These are phyloP conservation scores for Takifugu flavidus DNA, from an alignment of 2,113 vertebrate species.

Conservation along the genomic window DNA sequence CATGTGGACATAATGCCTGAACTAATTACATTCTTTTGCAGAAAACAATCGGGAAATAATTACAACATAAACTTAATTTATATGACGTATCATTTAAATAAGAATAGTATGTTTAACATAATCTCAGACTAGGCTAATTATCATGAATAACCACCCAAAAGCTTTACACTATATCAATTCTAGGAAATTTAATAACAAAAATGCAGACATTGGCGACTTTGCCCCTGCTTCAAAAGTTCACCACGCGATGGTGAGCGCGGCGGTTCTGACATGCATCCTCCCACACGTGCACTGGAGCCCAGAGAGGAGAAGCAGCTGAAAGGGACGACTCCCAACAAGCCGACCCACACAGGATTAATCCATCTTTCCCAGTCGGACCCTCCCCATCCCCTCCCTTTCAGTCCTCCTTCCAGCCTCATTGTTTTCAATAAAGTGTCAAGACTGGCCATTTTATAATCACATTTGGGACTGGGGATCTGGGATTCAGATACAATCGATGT, in stretches of 20 bases:
- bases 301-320: constrained; percentile 50
- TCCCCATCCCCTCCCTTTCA: constrained; percentile 47
- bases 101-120: neutral
- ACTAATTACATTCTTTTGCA: neutral
- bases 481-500: constrained; percentile 80
- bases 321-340: constrained; percentile 43
- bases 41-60: neutral
- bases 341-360: constrained; percentile 74
- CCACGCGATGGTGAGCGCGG: constrained; percentile 2
- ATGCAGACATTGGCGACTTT: neutral
- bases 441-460: constrained; percentile 76
- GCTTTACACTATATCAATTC: no score
- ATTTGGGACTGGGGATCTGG: constrained; percentile 76
- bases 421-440: constrained; percentile 82
- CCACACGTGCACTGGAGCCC: constrained; percentile 18
- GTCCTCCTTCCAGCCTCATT: constrained; percentile 71
- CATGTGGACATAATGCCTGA: neutral
- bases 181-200: no score
- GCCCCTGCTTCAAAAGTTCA: constrained; percentile 17
- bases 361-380: constrained; percentile 57
- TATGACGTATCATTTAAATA: no score
- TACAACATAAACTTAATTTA: no score
- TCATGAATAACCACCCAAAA: no score
- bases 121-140: neutral
- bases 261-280: constrained; percentile 3